A percentile compares a stretch with the other conserved stretches of the same genome.
Conservation (phyloP, 1,140 invertebrate genomes). For the Drosophila pectinifera region DNA sequence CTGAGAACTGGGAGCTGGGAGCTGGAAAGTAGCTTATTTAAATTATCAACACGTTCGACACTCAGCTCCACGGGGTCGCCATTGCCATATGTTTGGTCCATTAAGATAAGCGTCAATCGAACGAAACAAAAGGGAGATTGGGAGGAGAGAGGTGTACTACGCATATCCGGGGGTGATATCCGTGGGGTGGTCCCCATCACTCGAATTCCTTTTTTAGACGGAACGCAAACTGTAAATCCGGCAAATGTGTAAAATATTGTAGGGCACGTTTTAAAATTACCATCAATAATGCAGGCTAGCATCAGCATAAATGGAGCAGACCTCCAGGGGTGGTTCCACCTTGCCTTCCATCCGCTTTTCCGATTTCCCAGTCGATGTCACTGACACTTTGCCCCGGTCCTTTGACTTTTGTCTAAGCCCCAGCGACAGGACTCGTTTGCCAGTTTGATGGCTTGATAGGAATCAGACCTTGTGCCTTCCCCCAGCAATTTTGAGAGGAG, state of each 20-base stretch:
- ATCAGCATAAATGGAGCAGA: constrained; percentile 11
- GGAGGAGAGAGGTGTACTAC: constrained; percentile 18
- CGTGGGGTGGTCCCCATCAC: not conserved
- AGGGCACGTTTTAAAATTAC: constrained; percentile 83
- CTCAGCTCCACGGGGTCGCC: constrained; percentile 9
- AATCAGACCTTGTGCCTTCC: constrained; percentile 45
- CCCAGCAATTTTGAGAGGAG: constrained; percentile 1
- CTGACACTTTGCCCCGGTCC: constrained; percentile 63
- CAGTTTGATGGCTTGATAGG: constrained; percentile 82
- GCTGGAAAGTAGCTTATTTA: constrained; percentile 81
- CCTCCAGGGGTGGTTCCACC: constrained; percentile 40
- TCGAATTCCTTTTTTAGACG: constrained; percentile 32
- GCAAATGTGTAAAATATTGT: constrained; percentile 81
- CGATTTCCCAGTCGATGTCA: constrained; percentile 55
- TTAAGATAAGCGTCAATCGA: constrained; percentile 83
- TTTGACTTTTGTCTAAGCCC: constrained; percentile 73
- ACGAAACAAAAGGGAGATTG: constrained; percentile 61
- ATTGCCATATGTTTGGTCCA: constrained; percentile 80
- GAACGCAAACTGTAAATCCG: constrained; percentile 74
- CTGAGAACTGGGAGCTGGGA: constrained; percentile 40
- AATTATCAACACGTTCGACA: constrained; percentile 78
- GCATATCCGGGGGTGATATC: constrained; percentile 7
- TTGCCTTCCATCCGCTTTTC: constrained; percentile 6
- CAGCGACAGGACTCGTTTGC: constrained; percentile 60
- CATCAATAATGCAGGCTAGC: constrained; percentile 73